Evolutionary conservation across 2,113 vertebrate genomes (phyloP).

Genomic region (Plecotus auritus): DNA sequence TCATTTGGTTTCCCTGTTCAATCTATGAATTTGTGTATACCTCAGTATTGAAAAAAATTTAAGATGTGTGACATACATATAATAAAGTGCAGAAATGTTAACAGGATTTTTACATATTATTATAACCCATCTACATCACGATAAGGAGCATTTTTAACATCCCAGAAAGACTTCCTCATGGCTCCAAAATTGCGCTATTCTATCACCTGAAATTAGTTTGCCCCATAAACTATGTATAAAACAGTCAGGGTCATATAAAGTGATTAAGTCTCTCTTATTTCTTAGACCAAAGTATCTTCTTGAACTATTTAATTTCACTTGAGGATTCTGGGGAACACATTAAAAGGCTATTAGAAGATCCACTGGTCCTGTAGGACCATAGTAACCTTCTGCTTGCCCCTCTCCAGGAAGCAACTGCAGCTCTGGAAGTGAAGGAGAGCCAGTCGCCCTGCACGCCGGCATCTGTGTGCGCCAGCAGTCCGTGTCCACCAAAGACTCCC

Average conservation of each 20-base stretch:
- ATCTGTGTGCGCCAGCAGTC: conserved; percentile 96
- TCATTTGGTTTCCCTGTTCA: background rate
- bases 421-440: conserved; percentile 95
- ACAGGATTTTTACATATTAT: background rate
- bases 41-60: background rate
- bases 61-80: background rate
- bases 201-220: background rate
- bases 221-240: background rate
- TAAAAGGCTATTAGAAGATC: background rate
- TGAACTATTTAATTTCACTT: background rate
- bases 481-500: conserved; percentile 95
- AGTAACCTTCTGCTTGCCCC: background rate
- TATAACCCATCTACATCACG: background rate
- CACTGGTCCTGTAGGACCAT: background rate
- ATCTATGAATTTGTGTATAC: background rate
- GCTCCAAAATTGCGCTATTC: background rate
- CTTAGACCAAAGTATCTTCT: background rate
- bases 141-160: background rate
- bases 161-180: background rate
- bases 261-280: background rate
- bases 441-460: conserved; percentile 91
- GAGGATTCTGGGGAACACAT: background rate
- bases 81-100: background rate
- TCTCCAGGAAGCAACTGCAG: conserved; percentile 96
- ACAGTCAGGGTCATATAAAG: background rate